These are phyloP conservation scores for Sinocyclocheilus anshuiensis DNA, from an alignment of 2,113 vertebrate genomes.

Conservation along the genomic window DNA sequence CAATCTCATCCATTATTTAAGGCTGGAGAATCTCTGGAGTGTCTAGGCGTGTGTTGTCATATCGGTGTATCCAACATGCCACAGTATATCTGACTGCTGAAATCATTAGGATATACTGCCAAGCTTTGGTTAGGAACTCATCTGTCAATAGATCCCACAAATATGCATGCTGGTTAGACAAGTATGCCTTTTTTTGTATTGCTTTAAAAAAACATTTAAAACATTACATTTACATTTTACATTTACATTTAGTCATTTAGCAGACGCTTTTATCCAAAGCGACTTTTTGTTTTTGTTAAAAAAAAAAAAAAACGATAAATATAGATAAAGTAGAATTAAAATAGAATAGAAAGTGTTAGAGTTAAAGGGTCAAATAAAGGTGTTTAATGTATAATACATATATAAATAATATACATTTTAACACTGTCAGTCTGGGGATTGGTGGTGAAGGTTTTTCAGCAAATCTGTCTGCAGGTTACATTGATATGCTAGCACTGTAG, in stretches of 20 bases:
- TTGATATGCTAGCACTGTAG: not conserved
- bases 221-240: not conserved
- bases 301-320: too few relatives aligned
- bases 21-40: not conserved
- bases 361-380: too few relatives aligned
- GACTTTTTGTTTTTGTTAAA: too few relatives aligned
- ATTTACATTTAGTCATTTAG: too few relatives aligned
- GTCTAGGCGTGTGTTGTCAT: not conserved
- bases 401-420: not conserved
- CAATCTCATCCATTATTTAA: conserved; percentile 14
- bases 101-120: not conserved
- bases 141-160: not conserved
- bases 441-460: not conserved
- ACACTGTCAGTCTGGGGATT: not conserved
- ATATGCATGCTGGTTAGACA: not conserved
- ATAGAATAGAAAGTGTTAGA: too few relatives aligned
- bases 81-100: not conserved
- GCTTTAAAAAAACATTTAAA: not conserved
- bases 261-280: too few relatives aligned
- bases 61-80: not conserved
- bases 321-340: too few relatives aligned
- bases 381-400: not conserved
- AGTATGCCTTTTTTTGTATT: not conserved
- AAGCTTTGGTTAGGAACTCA: not conserved
- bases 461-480: not conserved